These are phyloP conservation scores for Onychomys arenicola DNA, from an alignment of 2,797 vertebrate genomes.

Conservation along the genomic window DNA sequence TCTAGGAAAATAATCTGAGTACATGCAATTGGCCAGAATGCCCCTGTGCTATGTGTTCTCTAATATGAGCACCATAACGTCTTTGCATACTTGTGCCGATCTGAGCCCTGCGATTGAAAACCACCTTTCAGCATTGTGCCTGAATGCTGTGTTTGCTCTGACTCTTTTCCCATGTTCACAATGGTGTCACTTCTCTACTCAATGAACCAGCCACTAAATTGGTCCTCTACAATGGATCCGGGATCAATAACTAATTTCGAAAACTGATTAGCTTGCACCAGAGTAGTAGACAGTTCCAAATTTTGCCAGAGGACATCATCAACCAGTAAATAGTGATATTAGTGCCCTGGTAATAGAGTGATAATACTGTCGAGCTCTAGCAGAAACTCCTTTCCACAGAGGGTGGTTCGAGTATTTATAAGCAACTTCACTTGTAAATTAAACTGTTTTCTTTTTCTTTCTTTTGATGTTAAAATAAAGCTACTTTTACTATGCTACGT, in stretches of 20 bases:
- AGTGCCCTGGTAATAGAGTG: constrained; percentile 88
- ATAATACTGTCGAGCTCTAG: constrained; percentile 80
- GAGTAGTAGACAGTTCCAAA: constrained; percentile 92
- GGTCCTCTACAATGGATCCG: constrained; percentile 88
- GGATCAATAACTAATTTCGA: constrained; percentile 99
- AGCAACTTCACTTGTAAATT: constrained; percentile 78
- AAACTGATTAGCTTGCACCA: constrained; percentile 98
- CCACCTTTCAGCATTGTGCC: constrained; percentile 71
- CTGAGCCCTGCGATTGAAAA: constrained; percentile 74
- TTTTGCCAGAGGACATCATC: constrained; percentile 98
- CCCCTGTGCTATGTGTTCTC: not conserved
- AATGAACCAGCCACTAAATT: constrained; percentile 92
- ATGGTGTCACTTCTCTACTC: constrained; percentile 86
- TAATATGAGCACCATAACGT: constrained; percentile 57
- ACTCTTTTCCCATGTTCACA: constrained; percentile 72
- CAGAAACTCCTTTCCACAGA: constrained; percentile 80
- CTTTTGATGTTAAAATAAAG: constrained; percentile 78
- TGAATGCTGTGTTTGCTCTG: constrained; percentile 84
- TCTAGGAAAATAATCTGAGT: not conserved
- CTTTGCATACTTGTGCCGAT: constrained; percentile 69
- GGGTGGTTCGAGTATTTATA: constrained; percentile 75
- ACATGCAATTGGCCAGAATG: not conserved
- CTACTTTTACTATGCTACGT: constrained; percentile 79
- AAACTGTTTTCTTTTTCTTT: constrained; percentile 62
- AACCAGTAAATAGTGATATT: constrained; percentile 93